Base-by-base conservation (phyloP, 2,113 vertebrate species). In the Poeciliopsis turrubarensis region DNA sequence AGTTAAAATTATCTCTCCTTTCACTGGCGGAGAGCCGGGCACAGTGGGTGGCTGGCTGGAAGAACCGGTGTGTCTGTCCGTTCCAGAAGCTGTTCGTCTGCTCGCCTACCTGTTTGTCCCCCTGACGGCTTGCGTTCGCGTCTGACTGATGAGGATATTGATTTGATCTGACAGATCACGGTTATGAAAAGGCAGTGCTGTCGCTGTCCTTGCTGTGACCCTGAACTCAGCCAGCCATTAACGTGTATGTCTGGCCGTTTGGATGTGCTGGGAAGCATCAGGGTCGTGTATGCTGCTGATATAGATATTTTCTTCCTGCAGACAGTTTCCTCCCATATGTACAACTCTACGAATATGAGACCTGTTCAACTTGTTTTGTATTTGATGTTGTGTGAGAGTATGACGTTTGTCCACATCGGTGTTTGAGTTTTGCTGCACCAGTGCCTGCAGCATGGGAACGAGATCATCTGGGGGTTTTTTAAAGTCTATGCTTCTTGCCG, bases 1-100 rank as follows among this genome's bases (percentile, higher is more conserved):
- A 81, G 77, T 78, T 75, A 37, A 79, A 54, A 72, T 78, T 72
- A 82, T 82, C 87, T 85, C 30, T 80, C 75, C 30, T 68, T 60
- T 62, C 26, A 67, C 51, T 89, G 87, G 81, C 87, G 32, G 77
- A 17, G 69, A 82, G 87, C 87, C 82, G 60, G 71, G 71, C 77
- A 78, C 79, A 83, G 83, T 88, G 87, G 81, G 86, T 85, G 87
- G 86, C 68, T 80, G 75, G 76, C 77, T 65, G 51, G 79, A 67
- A 44, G 66, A 54, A 74, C 78, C 78, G 76, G 70, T 84, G 65
- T 73, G 73, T 78, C 54, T 85, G 64, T 77, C 69, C 37, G 22
- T 66, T 31, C 75, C 27, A 0, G 75, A 32, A 61, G 30, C 31
- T 69, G 63, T 47, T 51, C 65, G 77, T 73, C 80, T 72, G 69